A percentile compares a stretch with the other conserved stretches of the same genome.
phyloP scores from a whole-genome alignment of 2,797 vertebrate genomes.

The Hipposideros larvatus region DNA sequence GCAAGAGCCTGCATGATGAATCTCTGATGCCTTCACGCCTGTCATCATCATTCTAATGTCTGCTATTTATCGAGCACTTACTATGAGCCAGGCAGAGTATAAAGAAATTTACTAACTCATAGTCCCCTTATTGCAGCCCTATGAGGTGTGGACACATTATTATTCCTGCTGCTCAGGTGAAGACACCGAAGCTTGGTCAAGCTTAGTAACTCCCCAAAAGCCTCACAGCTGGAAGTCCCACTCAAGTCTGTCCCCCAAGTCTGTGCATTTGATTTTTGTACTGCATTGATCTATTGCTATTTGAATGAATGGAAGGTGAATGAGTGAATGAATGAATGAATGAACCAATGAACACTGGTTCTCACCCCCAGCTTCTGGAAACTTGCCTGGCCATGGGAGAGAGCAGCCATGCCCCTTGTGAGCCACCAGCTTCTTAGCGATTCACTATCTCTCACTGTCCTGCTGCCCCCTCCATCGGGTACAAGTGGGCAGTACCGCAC shows the following conservation, averaged over 20 bases:
- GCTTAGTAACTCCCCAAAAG: background rate
- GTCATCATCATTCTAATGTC: too few species aligned
- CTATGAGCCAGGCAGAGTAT: rapidly evolving
- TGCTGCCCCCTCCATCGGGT: background rate
- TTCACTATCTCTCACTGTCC: background rate
- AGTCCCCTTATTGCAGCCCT: background rate
- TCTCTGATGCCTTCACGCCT: background rate
- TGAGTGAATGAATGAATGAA: background rate
- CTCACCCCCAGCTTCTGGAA: background rate
- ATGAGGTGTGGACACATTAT: background rate
- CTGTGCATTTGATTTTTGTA: too few species aligned
- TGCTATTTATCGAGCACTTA: background rate
- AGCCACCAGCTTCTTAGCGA: background rate
- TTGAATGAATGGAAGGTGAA: background rate
- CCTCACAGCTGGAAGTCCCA: background rate
- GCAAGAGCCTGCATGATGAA: rapidly evolving
- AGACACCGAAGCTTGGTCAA: background rate
- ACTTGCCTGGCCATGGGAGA: background rate
- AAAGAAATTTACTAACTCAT: background rate
- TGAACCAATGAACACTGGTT: background rate
- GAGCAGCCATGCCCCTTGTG: background rate
- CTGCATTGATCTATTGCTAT: background rate
- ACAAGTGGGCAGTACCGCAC: background rate
- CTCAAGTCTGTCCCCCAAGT: background rate
- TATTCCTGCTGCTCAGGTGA: background rate